phyloP scores from a whole-genome alignment of 2,797 vertebrate genomes.

The Buphagus erythrorhynchus region DNA sequence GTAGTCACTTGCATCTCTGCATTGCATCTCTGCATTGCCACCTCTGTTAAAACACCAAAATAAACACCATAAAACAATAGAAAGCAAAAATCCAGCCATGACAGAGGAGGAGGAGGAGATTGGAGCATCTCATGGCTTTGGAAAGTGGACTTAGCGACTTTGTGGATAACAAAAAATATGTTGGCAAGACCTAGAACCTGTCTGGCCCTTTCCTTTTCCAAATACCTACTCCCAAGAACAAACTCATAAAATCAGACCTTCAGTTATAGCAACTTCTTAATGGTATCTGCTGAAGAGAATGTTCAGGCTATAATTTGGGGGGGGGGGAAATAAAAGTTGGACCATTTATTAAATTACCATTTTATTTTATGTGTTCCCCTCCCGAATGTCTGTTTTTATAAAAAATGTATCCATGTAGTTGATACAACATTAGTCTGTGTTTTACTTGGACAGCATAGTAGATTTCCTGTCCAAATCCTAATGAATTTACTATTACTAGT shows the following conservation, averaged over 20 bases:
- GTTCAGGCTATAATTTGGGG: not conserved
- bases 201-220: not conserved
- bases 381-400: not conserved
- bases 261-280: not conserved
- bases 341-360: not conserved
- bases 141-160: not conserved
- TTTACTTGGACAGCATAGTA: not conserved
- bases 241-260: conserved; percentile 1
- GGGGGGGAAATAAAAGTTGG: not conserved
- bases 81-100: not conserved
- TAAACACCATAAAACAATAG: rapidly evolving
- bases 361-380: not conserved
- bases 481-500: not conserved
- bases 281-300: not conserved
- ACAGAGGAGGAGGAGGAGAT: not conserved
- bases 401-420: not conserved
- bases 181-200: not conserved
- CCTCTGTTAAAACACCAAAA: not conserved
- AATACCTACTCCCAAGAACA: not conserved
- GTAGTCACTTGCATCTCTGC: not conserved
- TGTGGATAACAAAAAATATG: not conserved
- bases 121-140: not conserved
- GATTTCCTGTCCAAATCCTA: not conserved
- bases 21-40: not conserved
- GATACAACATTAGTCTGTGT: not conserved